Conservation (phyloP, 2,888 invertebrate genomes). For the Julus scanicus region DNA sequence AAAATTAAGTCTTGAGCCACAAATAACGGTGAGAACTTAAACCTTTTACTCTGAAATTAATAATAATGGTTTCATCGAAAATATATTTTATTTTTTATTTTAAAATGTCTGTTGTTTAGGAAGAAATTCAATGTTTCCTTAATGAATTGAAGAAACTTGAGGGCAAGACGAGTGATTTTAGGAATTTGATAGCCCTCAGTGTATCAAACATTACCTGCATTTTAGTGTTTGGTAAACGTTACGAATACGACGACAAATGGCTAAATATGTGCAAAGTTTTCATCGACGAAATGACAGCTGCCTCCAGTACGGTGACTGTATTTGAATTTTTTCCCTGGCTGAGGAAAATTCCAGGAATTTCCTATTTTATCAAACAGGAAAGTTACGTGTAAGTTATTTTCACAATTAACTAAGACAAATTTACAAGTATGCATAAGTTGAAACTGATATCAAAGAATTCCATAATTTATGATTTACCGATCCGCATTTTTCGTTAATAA, state of each 20-base stretch:
- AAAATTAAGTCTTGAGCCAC: slow-evolving; percentile 38
- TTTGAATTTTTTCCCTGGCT: slow-evolving; percentile 46
- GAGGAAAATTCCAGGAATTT: slow-evolving; percentile 9
- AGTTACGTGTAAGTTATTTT: background rate
- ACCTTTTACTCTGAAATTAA: background rate
- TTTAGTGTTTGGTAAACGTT: slow-evolving; percentile 12
- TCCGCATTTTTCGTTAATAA: no score
- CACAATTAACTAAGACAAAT: no score
- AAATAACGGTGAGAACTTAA: background rate
- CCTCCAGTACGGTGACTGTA: background rate
- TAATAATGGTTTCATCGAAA: background rate
- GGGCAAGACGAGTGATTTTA: background rate
- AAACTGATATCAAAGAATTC: no score
- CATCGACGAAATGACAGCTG: background rate
- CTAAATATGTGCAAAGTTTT: background rate
- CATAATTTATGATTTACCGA: no score
- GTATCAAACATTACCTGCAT: background rate
- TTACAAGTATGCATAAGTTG: no score
- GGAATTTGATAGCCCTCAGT: background rate
- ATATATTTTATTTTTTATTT: background rate
- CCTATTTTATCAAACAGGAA: background rate
- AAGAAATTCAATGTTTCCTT: slow-evolving; percentile 34
- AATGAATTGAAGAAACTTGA: background rate
- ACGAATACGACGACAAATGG: slow-evolving; percentile 25
- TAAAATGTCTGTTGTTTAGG: background rate